These are phyloP conservation scores for Mormyrus proboscirostris DNA, from an alignment of 2,797 vertebrate genomes.

Conservation along the genomic window DNA sequence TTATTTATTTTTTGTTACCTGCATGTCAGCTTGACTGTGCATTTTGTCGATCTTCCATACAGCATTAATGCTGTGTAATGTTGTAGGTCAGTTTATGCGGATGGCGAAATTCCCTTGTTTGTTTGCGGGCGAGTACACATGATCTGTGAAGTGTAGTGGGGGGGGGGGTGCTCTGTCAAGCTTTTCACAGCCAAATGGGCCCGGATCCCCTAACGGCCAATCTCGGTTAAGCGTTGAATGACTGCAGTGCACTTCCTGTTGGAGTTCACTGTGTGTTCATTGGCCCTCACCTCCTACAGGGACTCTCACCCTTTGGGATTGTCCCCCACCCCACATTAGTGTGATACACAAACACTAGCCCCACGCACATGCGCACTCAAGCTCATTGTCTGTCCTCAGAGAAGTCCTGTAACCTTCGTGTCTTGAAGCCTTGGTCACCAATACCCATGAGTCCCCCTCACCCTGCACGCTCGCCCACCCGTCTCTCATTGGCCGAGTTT, in stretches of 20 bases:
- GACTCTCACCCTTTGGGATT: conserved; percentile 24
- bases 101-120: conserved; percentile 28
- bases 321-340: neutral
- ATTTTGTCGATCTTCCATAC: conserved; percentile 47
- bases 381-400: conserved; percentile 20
- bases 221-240: neutral
- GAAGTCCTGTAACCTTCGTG: neutral
- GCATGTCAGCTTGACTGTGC: conserved; percentile 58
- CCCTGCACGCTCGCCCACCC: neutral
- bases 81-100: conserved; percentile 37
- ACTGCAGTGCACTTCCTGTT: neutral
- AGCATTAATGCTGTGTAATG: conserved; percentile 25
- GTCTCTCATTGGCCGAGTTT: neutral
- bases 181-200: neutral
- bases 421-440: neutral
- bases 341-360: conserved; percentile 41
- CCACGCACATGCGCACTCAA: conserved; percentile 40
- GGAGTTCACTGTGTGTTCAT: neutral
- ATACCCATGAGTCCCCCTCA: neutral
- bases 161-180: neutral
- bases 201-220: neutral
- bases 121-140: neutral
- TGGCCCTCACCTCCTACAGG: conserved; percentile 15
- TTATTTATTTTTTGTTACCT: conserved; percentile 31
- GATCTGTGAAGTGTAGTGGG: neutral